Percentiles rank a stretch among this genome's conserved stretches.
phyloP scores from a whole-genome alignment of 2,888 invertebrate species.

The Calliopum simillimum region DNA sequence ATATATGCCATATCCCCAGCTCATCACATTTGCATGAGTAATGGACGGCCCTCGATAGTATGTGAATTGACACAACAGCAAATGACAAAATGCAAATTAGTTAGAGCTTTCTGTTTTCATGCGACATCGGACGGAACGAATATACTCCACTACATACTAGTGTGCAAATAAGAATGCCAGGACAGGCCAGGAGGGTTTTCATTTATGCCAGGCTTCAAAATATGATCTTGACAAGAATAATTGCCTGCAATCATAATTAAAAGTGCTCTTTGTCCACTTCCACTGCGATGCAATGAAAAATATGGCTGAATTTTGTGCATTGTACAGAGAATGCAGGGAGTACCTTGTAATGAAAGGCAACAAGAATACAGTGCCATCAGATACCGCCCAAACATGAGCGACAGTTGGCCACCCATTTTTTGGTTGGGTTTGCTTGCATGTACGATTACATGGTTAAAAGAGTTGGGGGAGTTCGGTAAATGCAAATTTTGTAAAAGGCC shows the following conservation, averaged over 20 bases:
- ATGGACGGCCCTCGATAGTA: slow-evolving; percentile 57
- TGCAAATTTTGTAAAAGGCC: slow-evolving; percentile 1
- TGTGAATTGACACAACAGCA: slow-evolving; percentile 59
- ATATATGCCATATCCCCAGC: slow-evolving; percentile 2
- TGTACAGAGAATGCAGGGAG: no score
- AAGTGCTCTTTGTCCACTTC: slow-evolving; percentile 40
- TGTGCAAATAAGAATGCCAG: background rate
- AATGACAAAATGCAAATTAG: slow-evolving; percentile 44
- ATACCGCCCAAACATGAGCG: no score
- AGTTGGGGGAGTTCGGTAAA: background rate
- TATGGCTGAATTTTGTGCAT: no score
- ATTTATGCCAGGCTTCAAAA: slow-evolving; percentile 43
- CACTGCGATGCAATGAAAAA: no score
- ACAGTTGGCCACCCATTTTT: no score
- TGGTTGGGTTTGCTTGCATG: no score
- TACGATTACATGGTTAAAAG: no score
- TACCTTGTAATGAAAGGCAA: no score
- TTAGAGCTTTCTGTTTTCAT: background rate
- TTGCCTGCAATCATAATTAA: slow-evolving; percentile 64
- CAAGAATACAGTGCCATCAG: no score
- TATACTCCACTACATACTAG: background rate
- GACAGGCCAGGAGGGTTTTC: background rate
- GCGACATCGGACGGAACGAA: background rate
- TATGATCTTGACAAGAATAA: slow-evolving; percentile 64
- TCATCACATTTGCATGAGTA: slow-evolving; percentile 22